A percentile compares a stretch with the other conserved stretches of the same genome.
phyloP scores from a whole-genome alignment of 2,797 vertebrate species.

The Triplophysa yarkandensis region DNA sequence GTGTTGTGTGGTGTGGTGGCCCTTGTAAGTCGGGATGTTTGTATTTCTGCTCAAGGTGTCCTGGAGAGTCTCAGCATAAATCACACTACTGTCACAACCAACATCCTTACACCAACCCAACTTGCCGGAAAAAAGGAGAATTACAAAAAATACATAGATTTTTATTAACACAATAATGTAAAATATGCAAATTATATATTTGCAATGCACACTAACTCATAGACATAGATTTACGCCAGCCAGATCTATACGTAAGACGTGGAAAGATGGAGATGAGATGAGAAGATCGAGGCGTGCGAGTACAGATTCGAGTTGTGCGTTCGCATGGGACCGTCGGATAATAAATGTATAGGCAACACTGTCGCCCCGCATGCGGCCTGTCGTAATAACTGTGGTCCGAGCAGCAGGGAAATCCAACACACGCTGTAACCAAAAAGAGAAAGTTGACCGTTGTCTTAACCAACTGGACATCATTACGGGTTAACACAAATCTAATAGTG shows the following conservation, averaged over 20 bases:
- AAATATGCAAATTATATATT: too few relatives aligned
- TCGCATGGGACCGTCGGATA: conserved; percentile 39
- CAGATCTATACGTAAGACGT: not conserved
- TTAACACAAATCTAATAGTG: conserved; percentile 43
- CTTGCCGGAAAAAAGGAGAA: conserved; percentile 26
- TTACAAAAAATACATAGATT: not conserved
- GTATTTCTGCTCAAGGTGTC: conserved; percentile 62
- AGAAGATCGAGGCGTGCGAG: not conserved
- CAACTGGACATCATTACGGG: conserved; percentile 57
- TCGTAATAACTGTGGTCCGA: conserved; percentile 54
- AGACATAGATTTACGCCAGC: not conserved
- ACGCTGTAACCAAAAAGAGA: conserved; percentile 56
- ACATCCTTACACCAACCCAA: conserved; percentile 38
- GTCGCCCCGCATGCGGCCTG: conserved; percentile 21
- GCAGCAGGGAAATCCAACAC: conserved; percentile 49
- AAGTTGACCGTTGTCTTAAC: conserved; percentile 46
- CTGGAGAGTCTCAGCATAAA: conserved; percentile 58
- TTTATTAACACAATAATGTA: not conserved
- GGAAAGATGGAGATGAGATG: not conserved
- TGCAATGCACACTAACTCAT: not conserved
- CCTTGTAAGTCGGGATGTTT: conserved; percentile 56
- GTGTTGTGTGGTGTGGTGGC: conserved; percentile 12
- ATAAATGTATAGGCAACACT: conserved; percentile 44
- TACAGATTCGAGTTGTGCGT: conserved; percentile 3
- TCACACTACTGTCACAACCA: conserved; percentile 52